Conservation (phyloP, 2,113 vertebrate species). For the Labrus mixtus region DNA sequence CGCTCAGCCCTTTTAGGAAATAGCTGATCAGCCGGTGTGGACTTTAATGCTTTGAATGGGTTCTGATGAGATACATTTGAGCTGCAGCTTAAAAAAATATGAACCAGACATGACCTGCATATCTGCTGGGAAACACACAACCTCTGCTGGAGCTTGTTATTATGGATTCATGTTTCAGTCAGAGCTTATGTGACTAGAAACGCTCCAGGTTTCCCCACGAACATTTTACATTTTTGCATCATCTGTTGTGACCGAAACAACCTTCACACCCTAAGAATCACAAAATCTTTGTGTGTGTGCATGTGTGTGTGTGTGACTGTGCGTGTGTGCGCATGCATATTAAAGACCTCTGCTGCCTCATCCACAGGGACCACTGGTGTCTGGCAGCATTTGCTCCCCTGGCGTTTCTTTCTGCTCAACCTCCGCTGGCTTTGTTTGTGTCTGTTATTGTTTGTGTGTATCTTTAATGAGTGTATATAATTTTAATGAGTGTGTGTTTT, state of each 20-base stretch:
- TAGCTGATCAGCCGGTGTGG: neutral
- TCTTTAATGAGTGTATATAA: slow-evolving; percentile 57
- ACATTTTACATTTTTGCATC: neutral
- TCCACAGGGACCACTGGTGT: slow-evolving; percentile 58
- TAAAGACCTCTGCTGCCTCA: slow-evolving; percentile 24
- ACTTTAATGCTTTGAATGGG: neutral
- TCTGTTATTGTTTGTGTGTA: slow-evolving; percentile 52
- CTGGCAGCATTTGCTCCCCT: slow-evolving; percentile 63
- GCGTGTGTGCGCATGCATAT: slow-evolving; percentile 10
- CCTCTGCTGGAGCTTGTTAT: slow-evolving; percentile 44
- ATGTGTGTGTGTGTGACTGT: slow-evolving; percentile 30
- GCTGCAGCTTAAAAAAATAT: slow-evolving; percentile 16
- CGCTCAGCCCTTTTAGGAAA: neutral
- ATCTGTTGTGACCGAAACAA: slow-evolving; percentile 21
- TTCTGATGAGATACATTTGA: neutral
- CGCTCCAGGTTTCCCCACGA: neutral
- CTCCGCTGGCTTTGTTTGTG: slow-evolving; percentile 48
- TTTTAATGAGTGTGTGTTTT: slow-evolving; percentile 55
- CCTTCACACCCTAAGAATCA: slow-evolving; percentile 21
- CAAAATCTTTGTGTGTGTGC: slow-evolving; percentile 18
- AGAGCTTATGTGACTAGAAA: neutral
- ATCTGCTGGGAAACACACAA: slow-evolving; percentile 22
- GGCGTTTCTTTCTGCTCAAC: slow-evolving; percentile 27
- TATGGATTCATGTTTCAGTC: slow-evolving; percentile 25
- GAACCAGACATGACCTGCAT: slow-evolving; percentile 49